Evolutionary conservation across 2,113 vertebrate species (phyloP).

Genomic region (Danio rerio): GRCz12tu NC_133187.1:21669001-21669500

Average conservation of each 20-base stretch:
- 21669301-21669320: constrained; percentile 81
- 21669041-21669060: constrained; percentile 43
- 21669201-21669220: constrained; percentile 51
- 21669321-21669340: constrained; percentile 94
- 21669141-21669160: not conserved
- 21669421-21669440: not conserved
- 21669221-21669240: constrained; percentile 42
- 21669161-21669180: not conserved
- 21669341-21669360: constrained; percentile 93
- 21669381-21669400: constrained; percentile 89
- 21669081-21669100: not conserved
- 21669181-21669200: constrained; percentile 61
- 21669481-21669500: no score
- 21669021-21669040: constrained; percentile 38
- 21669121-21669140: not conserved
- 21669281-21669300: constrained; percentile 80
- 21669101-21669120: not conserved
- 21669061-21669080: constrained; percentile 39
- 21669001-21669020: constrained; percentile 23
- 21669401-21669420: constrained; percentile 90
- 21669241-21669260: constrained; percentile 56
- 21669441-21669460: not conserved
- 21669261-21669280: constrained; percentile 81
- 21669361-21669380: constrained; percentile 86
- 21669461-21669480: no score